A percentile compares a stretch with the other conserved stretches of the same genome.
phyloP scores from a whole-genome alignment of 2,797 vertebrate genomes.

The Austrolebias charrua region DNA sequence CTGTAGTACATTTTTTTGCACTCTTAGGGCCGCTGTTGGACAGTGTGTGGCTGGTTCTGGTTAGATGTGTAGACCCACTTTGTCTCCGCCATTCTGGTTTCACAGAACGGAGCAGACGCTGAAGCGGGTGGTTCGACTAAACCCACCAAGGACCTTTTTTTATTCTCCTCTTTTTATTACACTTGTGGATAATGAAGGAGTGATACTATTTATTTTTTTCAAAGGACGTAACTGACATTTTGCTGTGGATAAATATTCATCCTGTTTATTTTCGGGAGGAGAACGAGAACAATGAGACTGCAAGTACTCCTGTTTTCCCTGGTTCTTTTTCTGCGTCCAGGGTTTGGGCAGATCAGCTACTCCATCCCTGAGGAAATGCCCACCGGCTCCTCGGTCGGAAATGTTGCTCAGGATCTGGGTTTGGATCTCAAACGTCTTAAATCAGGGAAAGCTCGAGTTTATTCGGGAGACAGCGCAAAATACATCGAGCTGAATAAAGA shows the following conservation, averaged over 20 bases:
- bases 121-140: too few relatives aligned
- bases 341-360: constrained; percentile 29
- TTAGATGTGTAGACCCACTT: too few relatives aligned
- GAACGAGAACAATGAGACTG: constrained; percentile 11
- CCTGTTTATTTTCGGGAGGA: too few relatives aligned
- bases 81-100: too few relatives aligned
- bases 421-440: constrained; percentile 19
- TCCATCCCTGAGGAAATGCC: constrained; percentile 35
- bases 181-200: too few relatives aligned
- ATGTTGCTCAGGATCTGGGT: constrained; percentile 33
- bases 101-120: too few relatives aligned
- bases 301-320: constrained; percentile 30
- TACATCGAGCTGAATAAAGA: constrained; percentile 38
- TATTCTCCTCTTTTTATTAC: too few relatives aligned
- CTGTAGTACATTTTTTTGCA: too few relatives aligned
- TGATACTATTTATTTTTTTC: too few relatives aligned
- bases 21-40: too few relatives aligned
- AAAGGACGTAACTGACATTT: background rate
- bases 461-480: constrained; percentile 16
- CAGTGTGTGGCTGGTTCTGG: too few relatives aligned
- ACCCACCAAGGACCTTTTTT: too few relatives aligned
- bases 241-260: background rate
- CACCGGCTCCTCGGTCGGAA: constrained; percentile 29
- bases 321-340: constrained; percentile 1
- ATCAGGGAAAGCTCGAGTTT: constrained; percentile 24